Base-by-base conservation (phyloP, 2,797 vertebrate species). In the Xerus rutilus region DNA sequence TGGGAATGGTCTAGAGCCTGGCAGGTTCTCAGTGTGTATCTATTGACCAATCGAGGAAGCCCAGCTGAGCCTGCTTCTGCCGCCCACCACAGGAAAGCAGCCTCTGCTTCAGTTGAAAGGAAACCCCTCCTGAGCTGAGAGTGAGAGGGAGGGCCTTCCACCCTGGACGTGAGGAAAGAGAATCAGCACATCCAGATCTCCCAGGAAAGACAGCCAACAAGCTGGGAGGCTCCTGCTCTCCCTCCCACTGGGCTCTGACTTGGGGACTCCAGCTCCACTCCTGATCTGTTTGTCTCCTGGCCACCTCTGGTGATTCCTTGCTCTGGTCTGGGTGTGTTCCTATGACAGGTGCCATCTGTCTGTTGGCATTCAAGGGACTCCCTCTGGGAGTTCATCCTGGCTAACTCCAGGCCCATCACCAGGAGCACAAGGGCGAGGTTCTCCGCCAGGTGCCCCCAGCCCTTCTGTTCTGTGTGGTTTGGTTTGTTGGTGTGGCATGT, bases 51-150 rank as follows among this genome's bases (percentile, higher is more conserved):
- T 0, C 18, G 10, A 45, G 54, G 32, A 70, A 64, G 57, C 21
- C 1, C 6, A 2, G 21, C 32, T 11, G n/a, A 39, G 8, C 7
- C 15, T 5, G n/a, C 14, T 15, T 47, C 84, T 4, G 1, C 32
- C 35, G 17, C 28, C 39, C 2, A 0, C 47, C 5, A 1, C 45
- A 52, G 74, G 62, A 87, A 65, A 72, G 54, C 23, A 91, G 82
- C 96, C 77, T 97, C 84, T 95, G 92, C 96, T 91, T 95, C 81
- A 82, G 86, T 77, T 86, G 94, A 95, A 81, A 97, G 83, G 67
- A 84, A 93, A 92, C 94, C 85, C 92, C 45, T 93, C 95, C 92
- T 81, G 95, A 54, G n/a, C 17, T 2, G 18, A 54, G 57, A 70
- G 11, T 11, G 5, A 45, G 20, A 87, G 65, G 35, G 11, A 32